These are phyloP conservation scores for human (Homo sapiens) DNA, from an alignment of 2,113 vertebrate genomes.

Conservation along the genomic window GRCh38 chr18:51155001-51155500, in stretches of 20 bases:
- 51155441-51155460: slow-evolving; percentile 84
- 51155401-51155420: not conserved
- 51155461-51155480: slow-evolving; percentile 89
- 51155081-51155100: not conserved
- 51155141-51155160: not conserved
- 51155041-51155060: not conserved
- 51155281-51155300: no score
- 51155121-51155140: no score
- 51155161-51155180: not conserved
- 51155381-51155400: not conserved
- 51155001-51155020: not conserved
- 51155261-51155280: not conserved
- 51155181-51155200: not conserved
- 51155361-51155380: not conserved
- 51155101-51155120: not conserved
- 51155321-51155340: no score
- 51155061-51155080: not conserved
- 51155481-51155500: slow-evolving; percentile 89
- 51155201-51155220: not conserved
- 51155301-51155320: not conserved
- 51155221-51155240: not conserved
- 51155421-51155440: not conserved
- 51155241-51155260: not conserved
- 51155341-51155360: not conserved
- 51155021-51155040: not conserved